A percentile compares a stretch with the other conserved stretches of the same genome.
phyloP scores from a whole-genome alignment of 1,140 invertebrate genomes.

The Mya arenaria region DNA sequence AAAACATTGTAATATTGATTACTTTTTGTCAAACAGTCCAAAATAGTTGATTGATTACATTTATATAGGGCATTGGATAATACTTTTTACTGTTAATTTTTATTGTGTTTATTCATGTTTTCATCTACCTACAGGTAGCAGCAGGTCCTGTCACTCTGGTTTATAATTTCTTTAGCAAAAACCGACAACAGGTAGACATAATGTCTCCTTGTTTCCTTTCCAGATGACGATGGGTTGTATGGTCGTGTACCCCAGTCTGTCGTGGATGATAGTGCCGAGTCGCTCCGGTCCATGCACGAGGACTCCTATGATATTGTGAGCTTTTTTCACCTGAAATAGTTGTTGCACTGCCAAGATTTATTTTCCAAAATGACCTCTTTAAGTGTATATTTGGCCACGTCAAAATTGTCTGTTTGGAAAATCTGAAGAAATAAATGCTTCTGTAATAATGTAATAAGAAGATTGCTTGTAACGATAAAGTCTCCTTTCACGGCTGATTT shows the following conservation, averaged over 20 bases:
- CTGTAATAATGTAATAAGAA: not conserved
- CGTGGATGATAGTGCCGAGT: slow-evolving; percentile 92
- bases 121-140: too few relatives aligned
- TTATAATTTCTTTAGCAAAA: too few relatives aligned
- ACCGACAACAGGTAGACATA: too few relatives aligned
- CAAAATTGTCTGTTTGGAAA: not conserved
- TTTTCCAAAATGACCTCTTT: not conserved
- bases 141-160: too few relatives aligned
- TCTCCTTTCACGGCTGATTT: too few relatives aligned
- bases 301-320: slow-evolving; percentile 83
- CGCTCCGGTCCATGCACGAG: slow-evolving; percentile 88
- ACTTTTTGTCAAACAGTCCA: too few relatives aligned
- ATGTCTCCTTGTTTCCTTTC: slow-evolving; percentile 31
- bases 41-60: too few relatives aligned
- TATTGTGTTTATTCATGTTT: too few relatives aligned
- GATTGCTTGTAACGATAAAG: not conserved
- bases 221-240: slow-evolving; percentile 83
- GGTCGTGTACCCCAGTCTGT: slow-evolving; percentile 91
- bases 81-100: too few relatives aligned
- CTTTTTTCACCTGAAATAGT: not conserved
- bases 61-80: too few relatives aligned
- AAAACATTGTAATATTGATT: too few relatives aligned
- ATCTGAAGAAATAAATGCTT: not conserved
- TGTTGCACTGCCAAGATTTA: not conserved
- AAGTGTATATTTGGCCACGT: not conserved